Percentiles rank a stretch among this genome's conserved stretches.
These are phyloP conservation scores for Sebastes itinus DNA, from an alignment of 2,797 vertebrate genomes.

Conservation along the genomic window DNA sequence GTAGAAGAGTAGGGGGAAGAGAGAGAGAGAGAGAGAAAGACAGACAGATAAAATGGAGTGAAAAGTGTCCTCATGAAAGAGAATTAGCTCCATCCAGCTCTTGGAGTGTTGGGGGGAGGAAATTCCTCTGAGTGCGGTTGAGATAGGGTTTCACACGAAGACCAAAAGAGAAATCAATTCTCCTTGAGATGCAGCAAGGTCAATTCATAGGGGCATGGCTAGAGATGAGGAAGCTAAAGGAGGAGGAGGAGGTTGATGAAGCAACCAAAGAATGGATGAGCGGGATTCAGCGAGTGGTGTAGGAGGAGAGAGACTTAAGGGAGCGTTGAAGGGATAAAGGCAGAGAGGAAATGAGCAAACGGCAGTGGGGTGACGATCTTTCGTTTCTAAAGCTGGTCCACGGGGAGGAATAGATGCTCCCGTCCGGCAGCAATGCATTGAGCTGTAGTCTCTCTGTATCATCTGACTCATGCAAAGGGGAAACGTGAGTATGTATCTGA, in stretches of 20 bases:
- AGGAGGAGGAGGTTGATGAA: conserved; percentile 41
- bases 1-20: conserved; percentile 12
- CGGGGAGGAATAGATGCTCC: conserved; percentile 37
- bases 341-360: conserved; percentile 48
- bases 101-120: conserved; percentile 46
- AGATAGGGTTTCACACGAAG: conserved; percentile 79
- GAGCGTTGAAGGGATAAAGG: conserved; percentile 35
- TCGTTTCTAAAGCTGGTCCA: conserved; percentile 21
- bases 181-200: conserved; percentile 83
- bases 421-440: conserved; percentile 4
- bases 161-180: conserved; percentile 80
- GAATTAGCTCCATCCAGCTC: conserved; percentile 69
- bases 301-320: conserved; percentile 32
- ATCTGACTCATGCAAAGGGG: conserved; percentile 57
- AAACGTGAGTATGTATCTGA: conserved; percentile 43
- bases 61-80: conserved; percentile 75
- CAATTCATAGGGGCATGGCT: conserved; percentile 57
- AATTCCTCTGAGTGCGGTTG: conserved; percentile 74
- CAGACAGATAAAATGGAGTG: conserved; percentile 63
- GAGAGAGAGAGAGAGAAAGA: conserved; percentile 18
- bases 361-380: conserved; percentile 19
- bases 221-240: conserved; percentile 33
- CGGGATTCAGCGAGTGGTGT: conserved; percentile 5
- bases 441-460: conserved; percentile 37
- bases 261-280: conserved; percentile 42